phyloP scores from a whole-genome alignment of 37 sponge, comb jelly and placozoan species.

The Dysidea cf. avara region DNA sequence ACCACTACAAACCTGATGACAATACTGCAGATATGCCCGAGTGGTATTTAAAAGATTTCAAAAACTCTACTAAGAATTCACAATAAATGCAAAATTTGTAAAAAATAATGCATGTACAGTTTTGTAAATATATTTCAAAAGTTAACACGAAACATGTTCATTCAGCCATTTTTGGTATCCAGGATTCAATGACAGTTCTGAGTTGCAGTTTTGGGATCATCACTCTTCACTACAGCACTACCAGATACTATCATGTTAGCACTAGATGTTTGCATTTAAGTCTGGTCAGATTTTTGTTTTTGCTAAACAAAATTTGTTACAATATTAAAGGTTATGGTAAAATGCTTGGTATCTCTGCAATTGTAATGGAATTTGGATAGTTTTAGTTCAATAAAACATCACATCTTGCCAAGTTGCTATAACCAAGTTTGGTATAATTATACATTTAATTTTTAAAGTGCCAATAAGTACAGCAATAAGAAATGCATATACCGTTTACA shows the following conservation, averaged over 20 bases:
- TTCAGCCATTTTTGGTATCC: not conserved
- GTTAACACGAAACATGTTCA: not conserved
- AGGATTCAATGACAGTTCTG: constrained; percentile 57
- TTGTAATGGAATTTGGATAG: too few relatives aligned
- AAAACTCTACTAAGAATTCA: not conserved
- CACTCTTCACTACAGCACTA: constrained; percentile 89
- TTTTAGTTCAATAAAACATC: too few relatives aligned
- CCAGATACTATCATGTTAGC: constrained; percentile 99
- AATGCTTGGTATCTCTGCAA: too few relatives aligned
- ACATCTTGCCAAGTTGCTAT: too few relatives aligned
- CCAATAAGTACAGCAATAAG: too few relatives aligned
- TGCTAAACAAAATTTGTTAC: too few relatives aligned
- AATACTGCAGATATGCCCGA: constrained; percentile 45
- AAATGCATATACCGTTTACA: too few relatives aligned
- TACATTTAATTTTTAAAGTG: too few relatives aligned
- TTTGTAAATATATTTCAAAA: not conserved
- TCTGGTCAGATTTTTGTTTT: too few relatives aligned
- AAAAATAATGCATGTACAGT: not conserved
- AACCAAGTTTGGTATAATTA: too few relatives aligned
- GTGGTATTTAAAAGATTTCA: constrained; percentile 28
- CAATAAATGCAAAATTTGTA: not conserved
- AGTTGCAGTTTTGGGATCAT: constrained; percentile 61
- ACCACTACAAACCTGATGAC: constrained; percentile 34
- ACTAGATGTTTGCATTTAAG: too few relatives aligned
- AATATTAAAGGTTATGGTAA: too few relatives aligned